phyloP scores from a whole-genome alignment of 2,888 invertebrate species.

The Theretra japonica region DNA sequence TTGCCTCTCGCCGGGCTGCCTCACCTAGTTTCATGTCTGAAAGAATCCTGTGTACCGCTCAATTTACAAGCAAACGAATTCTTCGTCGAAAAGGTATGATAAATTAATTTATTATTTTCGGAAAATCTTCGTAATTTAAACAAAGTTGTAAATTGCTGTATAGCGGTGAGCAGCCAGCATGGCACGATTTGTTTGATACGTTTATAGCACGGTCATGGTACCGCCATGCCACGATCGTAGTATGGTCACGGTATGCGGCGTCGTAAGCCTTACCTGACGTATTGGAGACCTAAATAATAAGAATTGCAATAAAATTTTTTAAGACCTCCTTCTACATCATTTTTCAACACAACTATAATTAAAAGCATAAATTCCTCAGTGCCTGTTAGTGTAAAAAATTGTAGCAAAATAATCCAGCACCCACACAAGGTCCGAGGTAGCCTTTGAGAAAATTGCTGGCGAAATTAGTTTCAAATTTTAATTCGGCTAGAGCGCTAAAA shows the following conservation, averaged over 20 bases:
- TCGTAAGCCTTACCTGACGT: too few species aligned
- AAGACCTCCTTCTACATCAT: too few species aligned
- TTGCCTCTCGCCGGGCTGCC: conserved; percentile 92
- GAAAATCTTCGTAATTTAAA: neutral
- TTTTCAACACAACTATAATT: too few species aligned
- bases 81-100: conserved; percentile 90
- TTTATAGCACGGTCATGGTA: too few species aligned
- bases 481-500: conserved; percentile 17
- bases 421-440: neutral
- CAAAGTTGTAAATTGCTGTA: neutral
- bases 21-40: conserved; percentile 70
- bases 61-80: conserved; percentile 94
- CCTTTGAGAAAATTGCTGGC: conserved; percentile 15
- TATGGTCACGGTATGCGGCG: too few species aligned
- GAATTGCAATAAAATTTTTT: too few species aligned
- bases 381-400: too few species aligned
- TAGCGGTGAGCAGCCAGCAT: too few species aligned
- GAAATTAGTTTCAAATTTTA: conserved; percentile 22
- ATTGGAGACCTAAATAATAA: too few species aligned
- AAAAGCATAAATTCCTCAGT: too few species aligned
- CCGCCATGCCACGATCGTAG: too few species aligned
- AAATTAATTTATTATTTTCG: neutral
- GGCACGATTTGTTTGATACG: too few species aligned
- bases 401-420: neutral
- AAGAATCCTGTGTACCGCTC: conserved; percentile 87